Conservation (phyloP, 2,888 invertebrate genomes). For the Malthinus flaveolus region DNA sequence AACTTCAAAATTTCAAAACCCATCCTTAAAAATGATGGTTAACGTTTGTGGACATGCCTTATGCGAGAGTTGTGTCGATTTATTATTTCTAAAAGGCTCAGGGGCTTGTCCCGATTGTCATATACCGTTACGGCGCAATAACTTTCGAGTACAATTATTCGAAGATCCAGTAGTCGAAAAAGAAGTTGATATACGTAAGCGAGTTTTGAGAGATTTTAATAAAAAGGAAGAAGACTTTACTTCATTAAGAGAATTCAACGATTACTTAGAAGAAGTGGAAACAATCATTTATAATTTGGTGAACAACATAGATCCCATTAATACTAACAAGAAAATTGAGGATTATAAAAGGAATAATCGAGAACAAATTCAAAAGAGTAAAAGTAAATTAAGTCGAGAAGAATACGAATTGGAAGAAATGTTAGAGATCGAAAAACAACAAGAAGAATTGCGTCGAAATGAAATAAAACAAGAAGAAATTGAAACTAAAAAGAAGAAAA, state of each 20-base stretch:
- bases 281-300: slow-evolving; percentile 87
- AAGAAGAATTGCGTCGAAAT: slow-evolving; percentile 72
- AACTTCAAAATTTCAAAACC: slow-evolving; percentile 96
- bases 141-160: slow-evolving; percentile 93
- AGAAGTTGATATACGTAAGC: slow-evolving; percentile 92
- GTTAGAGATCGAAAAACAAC: slow-evolving; percentile 78
- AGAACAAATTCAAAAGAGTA: slow-evolving; percentile 80
- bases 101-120: slow-evolving; percentile 95
- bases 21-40: slow-evolving; percentile 94
- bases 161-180: slow-evolving; percentile 97
- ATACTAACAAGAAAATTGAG: slow-evolving; percentile 88
- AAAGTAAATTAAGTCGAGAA: slow-evolving; percentile 74
- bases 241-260: slow-evolving; percentile 83
- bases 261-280: slow-evolving; percentile 96
- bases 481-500: slow-evolving; percentile 78
- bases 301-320: slow-evolving; percentile 85
- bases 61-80: slow-evolving; percentile 96
- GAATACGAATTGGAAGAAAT: slow-evolving; percentile 87
- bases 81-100: slow-evolving; percentile 94
- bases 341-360: slow-evolving; percentile 90
- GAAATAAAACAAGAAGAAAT: slow-evolving; percentile 70
- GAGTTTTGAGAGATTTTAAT: slow-evolving; percentile 88
- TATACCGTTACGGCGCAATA: slow-evolving; percentile 82
- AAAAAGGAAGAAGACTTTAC: slow-evolving; percentile 94
- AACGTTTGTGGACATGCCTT: slow-evolving; percentile 97